Percentiles rank a stretch among this genome's conserved stretches.
These are phyloP conservation scores for Neoaliturus tenellus DNA, from an alignment of 2,888 invertebrate species.

Conservation along the genomic window DNA sequence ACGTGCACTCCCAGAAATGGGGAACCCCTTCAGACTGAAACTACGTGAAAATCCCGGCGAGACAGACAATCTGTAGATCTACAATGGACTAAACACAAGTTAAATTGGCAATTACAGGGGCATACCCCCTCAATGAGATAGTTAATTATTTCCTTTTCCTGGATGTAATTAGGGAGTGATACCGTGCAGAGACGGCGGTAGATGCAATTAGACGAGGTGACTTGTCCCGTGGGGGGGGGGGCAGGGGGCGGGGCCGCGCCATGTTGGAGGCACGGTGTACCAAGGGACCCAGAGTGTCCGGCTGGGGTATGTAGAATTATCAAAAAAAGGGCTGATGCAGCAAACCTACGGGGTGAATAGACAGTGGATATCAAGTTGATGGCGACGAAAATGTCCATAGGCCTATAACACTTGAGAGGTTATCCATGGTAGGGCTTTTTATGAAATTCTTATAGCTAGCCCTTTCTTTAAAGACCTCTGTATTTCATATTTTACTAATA, in stretches of 20 bases:
- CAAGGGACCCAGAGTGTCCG: too few relatives aligned
- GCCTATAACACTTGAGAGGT: too few relatives aligned
- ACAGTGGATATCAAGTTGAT: too few relatives aligned
- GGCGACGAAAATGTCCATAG: too few relatives aligned
- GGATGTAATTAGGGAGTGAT: slow-evolving; percentile 23
- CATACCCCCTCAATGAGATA: slow-evolving; percentile 23
- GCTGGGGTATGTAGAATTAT: too few relatives aligned
- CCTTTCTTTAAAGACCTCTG: too few relatives aligned
- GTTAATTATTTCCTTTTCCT: slow-evolving; percentile 35
- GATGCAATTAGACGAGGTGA: slow-evolving; percentile 19
- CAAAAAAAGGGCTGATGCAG: too few relatives aligned
- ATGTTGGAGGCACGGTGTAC: slow-evolving; percentile 4
- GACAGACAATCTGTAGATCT: slow-evolving; percentile 1
- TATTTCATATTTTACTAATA: too few relatives aligned
- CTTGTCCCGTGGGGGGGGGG: background rate
- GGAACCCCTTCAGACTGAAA: background rate
- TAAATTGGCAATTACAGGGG: slow-evolving; percentile 16
- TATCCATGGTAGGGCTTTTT: too few relatives aligned
- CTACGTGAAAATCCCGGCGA: background rate
- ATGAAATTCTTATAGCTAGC: too few relatives aligned
- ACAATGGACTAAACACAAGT: slow-evolving; percentile 28
- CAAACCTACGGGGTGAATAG: too few relatives aligned
- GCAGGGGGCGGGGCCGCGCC: background rate
- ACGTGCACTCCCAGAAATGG: background rate
- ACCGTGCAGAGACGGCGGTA: slow-evolving; percentile 5